These are phyloP conservation scores for Lycaon pictus DNA, from an alignment of 2,113 vertebrate species.

Conservation along the genomic window DNA sequence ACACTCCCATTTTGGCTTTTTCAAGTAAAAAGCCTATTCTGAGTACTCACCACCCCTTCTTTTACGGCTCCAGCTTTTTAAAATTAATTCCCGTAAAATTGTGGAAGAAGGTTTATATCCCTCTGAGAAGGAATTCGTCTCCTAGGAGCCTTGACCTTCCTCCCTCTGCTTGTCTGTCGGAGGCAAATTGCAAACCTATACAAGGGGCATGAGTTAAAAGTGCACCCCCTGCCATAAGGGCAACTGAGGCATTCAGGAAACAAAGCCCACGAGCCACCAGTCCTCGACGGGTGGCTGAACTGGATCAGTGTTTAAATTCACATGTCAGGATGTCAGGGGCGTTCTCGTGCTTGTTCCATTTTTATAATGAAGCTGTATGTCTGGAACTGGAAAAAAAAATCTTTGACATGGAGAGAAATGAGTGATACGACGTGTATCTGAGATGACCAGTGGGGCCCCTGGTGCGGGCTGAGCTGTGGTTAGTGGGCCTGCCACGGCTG, in stretches of 20 bases:
- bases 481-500: constrained; percentile 58
- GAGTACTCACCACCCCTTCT: background rate
- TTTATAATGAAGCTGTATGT: constrained; percentile 69
- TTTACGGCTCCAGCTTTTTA: background rate
- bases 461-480: constrained; percentile 15
- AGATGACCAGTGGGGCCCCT: constrained; percentile 66
- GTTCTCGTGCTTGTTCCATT: constrained; percentile 12
- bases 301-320: constrained; percentile 64
- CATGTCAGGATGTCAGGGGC: background rate
- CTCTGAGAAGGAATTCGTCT: background rate
- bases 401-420: background rate
- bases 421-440: constrained; percentile 15
- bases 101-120: background rate
- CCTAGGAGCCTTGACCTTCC: background rate
- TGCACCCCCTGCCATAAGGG: background rate
- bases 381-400: constrained; percentile 22
- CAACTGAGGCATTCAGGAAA: background rate
- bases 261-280: background rate
- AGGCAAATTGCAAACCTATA: constrained; percentile 41
- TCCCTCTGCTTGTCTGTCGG: constrained; percentile 17
- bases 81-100: background rate
- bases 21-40: background rate
- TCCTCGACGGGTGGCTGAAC: background rate
- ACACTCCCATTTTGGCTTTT: background rate
- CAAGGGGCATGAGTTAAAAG: constrained; percentile 62